phyloP scores from a whole-genome alignment of 1,140 invertebrate species.

The Sminthurides bifidus region DNA sequence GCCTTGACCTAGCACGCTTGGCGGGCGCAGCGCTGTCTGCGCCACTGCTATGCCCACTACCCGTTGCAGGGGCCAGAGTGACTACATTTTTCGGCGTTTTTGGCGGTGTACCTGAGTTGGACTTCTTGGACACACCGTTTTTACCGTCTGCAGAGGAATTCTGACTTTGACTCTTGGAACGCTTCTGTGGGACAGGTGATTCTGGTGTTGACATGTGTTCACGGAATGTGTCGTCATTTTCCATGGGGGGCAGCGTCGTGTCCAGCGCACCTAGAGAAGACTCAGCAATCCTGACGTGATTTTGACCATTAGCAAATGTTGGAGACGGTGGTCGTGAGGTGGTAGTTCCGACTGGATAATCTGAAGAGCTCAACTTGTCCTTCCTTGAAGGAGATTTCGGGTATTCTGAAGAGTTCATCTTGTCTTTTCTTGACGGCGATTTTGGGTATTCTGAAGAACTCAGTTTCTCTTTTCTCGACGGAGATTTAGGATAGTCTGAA shows the following conservation, averaged over 20 bases:
- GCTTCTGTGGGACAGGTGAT: neutral
- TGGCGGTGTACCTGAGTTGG: too few relatives aligned
- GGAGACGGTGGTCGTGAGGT: neutral
- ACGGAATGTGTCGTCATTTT: neutral
- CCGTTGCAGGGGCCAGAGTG: too few relatives aligned
- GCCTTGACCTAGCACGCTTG: too few relatives aligned
- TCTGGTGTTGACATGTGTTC: neutral
- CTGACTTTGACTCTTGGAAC: neutral
- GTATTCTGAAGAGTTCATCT: neutral
- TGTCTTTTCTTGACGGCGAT: constrained; percentile 2
- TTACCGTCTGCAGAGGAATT: too few relatives aligned
- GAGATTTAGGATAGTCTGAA: neutral
- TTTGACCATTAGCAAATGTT: neutral
- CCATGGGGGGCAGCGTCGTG: neutral
- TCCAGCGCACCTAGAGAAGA: neutral
- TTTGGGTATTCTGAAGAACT: neutral
- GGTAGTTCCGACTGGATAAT: neutral
- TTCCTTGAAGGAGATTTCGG: neutral
- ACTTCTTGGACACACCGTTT: too few relatives aligned
- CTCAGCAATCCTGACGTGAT: too few relatives aligned
- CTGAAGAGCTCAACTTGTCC: neutral
- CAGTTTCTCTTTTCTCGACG: neutral
- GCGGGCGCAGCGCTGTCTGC: neutral
- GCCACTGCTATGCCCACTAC: too few relatives aligned
- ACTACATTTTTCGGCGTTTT: too few relatives aligned